Percentiles rank a stretch among this genome's conserved stretches.
These are phyloP conservation scores for Eristalis intricaria DNA, from an alignment of 2,888 invertebrate genomes.

Conservation along the genomic window DNA sequence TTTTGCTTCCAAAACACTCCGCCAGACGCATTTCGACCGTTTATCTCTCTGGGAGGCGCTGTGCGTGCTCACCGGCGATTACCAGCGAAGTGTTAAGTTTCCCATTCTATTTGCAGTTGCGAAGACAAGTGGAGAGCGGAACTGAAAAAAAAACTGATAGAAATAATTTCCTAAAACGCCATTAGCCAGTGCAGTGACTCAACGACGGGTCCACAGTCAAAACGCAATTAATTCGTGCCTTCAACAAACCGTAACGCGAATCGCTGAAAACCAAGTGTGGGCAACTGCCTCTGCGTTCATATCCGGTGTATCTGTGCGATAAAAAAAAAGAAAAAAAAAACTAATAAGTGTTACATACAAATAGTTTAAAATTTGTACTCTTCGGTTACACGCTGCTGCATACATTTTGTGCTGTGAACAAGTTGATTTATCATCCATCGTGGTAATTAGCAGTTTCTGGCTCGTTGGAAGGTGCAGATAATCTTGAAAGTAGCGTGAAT, in stretches of 20 bases:
- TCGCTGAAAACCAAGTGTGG: constrained; percentile 13
- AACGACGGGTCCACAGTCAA: constrained; percentile 19
- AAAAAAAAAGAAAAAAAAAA: neutral
- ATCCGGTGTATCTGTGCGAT: constrained; percentile 51
- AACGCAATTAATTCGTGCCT: constrained; percentile 40
- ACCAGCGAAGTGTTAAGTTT: constrained; percentile 24
- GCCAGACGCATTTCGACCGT: constrained; percentile 59
- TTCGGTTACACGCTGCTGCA: constrained; percentile 50
- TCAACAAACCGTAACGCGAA: constrained; percentile 59
- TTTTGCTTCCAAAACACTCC: neutral
- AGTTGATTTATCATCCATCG: constrained; percentile 33
- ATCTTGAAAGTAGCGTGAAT: too few relatives aligned
- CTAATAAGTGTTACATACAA: neutral
- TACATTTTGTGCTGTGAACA: constrained; percentile 16
- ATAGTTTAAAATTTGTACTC: constrained; percentile 40
- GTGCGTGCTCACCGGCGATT: constrained; percentile 40
- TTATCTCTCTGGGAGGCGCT: constrained; percentile 10
- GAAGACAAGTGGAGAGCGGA: constrained; percentile 20
- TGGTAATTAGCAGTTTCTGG: constrained; percentile 6
- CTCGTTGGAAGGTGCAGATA: neutral
- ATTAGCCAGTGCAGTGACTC: constrained; percentile 56
- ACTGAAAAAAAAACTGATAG: neutral
- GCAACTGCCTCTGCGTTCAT: neutral
- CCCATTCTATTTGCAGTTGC: constrained; percentile 33
- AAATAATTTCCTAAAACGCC: neutral